Base-by-base conservation (phyloP, 2,797 vertebrate species). In the Pterois miles region DNA sequence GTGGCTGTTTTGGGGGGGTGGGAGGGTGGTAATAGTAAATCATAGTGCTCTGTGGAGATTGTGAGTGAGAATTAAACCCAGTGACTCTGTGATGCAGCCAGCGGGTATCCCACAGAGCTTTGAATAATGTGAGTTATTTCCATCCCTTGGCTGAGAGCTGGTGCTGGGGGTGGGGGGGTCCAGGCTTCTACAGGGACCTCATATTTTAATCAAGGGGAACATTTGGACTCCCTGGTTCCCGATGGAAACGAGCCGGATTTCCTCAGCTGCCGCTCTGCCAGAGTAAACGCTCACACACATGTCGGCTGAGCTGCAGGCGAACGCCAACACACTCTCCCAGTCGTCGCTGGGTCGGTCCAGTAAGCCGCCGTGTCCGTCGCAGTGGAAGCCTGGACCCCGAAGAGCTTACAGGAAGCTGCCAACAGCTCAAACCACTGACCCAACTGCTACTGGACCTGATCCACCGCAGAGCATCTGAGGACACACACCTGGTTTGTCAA, bases 111-210 rank as follows among this genome's bases (percentile, higher is more conserved):
- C 86, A 65, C 82, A 20, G 84, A 81, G 82, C 20, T 81, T 60
- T 36, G 38, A 80, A 85, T 84, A 85, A 82, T 86, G 75, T 64
- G 16, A 81, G 71, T 77, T 72, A 83, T 85, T 89, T 86, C 83
- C 81, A 80, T 68, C 72, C 46, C 48, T 74, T 82, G 78, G 83
- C 63, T 65, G 8, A 3, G 31, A 36, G 56, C 46, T 9, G 60
- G 48, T 63, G 65, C 31, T 13, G 25, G 34, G 76, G 14, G 22
- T 5, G 3, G 40, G 5, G 2, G 48, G 46, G 22, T 38, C 57
- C 25, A 5, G 54, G 54, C 58, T 25, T 16, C 66, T 8, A 43
- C 38, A 58, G 31, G n/a, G 16, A 66, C 22, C 76, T 66, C 50
- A 60, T 58, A 33, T 65, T 76, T 78, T 46, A 78, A 71, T 76